Evolutionary conservation across 1,140 invertebrate genomes (phyloP), one percentile per base, ranked within the genome.

Genomic region (Drosophila pseudoobscura): DNA sequence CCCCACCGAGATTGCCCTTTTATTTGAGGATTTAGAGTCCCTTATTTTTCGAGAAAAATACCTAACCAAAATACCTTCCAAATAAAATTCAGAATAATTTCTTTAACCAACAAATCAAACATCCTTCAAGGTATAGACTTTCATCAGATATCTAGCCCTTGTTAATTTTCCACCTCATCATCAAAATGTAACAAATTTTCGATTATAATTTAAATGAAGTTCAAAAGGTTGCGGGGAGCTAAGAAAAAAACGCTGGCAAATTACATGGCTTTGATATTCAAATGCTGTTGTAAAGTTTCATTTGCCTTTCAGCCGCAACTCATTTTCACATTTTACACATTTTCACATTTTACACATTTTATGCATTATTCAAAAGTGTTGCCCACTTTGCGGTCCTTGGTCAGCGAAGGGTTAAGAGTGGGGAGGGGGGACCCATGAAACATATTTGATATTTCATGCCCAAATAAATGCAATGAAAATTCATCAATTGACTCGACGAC

Each of bases 401-500:
- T 50, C 79, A 74, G 39, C 46, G 41, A 71, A 87, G 82, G 83
- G 82, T 82, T 85, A 88, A 71, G 56, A n/a, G n/a, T n/a, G 9
- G 49, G 13, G 3, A 22, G 52, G 9, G 47, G 22, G 9, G 6
- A 29, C 29, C 22, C 59, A 64, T 26, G 59, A 65, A 77, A 57
- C 73, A 84, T 75, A 85, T 61, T 77, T 76, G 58, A 84, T 80
- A 85, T 85, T 87, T 87, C 78, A 70, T 89, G 79, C 71, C 82
- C 82, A 89, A 80, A 88, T 89, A 79, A 82, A 89, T 80, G 87
- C 78, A 90, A 89, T 89, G 82, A 88, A 79, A 85, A 78, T 80
- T 78, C 85, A 80, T 89, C 80, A 89, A 84, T 89, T 84, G 84
- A 82, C 77, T 71, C 75, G 76, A 75, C 72, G 58, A 55, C 55